These are phyloP conservation scores for Drosophila recens DNA, from an alignment of 2,888 invertebrate species.

Conservation along the genomic window DNA sequence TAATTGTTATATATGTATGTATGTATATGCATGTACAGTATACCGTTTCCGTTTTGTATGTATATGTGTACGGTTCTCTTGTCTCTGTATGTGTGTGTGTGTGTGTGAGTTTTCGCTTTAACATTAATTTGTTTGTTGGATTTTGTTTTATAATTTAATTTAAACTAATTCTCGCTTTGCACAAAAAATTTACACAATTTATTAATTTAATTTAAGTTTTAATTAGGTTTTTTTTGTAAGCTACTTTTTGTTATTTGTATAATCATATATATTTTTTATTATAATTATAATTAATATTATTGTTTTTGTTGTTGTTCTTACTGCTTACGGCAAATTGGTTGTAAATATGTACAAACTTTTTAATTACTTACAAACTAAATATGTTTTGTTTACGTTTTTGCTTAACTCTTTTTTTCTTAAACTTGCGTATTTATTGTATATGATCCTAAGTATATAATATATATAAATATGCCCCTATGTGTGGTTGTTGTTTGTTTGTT, in stretches of 20 bases:
- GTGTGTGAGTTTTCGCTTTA: constrained; percentile 45
- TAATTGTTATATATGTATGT: constrained; percentile 47
- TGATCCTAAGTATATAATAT: constrained; percentile 65
- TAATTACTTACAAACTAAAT: constrained; percentile 49
- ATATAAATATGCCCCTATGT: constrained; percentile 65
- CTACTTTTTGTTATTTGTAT: constrained; percentile 57
- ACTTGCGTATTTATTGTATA: constrained; percentile 48
- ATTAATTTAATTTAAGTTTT: constrained; percentile 65
- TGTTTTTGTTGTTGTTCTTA: constrained; percentile 60
- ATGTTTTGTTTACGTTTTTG: constrained; percentile 33
- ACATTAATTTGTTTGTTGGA: constrained; percentile 51
- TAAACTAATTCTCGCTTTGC: constrained; percentile 77
- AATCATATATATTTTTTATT: constrained; percentile 54
- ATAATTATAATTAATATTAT: constrained; percentile 35
- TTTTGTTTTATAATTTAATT: constrained; percentile 65
- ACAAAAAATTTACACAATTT: constrained; percentile 78
- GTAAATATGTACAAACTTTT: constrained; percentile 80
- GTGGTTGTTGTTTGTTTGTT: constrained; percentile 56
- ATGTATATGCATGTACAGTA: constrained; percentile 66
- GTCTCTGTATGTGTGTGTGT: constrained; percentile 27
- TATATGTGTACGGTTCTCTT: constrained; percentile 30
- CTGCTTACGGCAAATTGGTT: constrained; percentile 70
- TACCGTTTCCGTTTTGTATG: constrained; percentile 52
- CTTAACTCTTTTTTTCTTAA: constrained; percentile 18
- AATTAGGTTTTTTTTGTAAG: constrained; percentile 49